Base-by-base conservation (phyloP, 2,888 invertebrate genomes). In the Thalpophila matura region DNA sequence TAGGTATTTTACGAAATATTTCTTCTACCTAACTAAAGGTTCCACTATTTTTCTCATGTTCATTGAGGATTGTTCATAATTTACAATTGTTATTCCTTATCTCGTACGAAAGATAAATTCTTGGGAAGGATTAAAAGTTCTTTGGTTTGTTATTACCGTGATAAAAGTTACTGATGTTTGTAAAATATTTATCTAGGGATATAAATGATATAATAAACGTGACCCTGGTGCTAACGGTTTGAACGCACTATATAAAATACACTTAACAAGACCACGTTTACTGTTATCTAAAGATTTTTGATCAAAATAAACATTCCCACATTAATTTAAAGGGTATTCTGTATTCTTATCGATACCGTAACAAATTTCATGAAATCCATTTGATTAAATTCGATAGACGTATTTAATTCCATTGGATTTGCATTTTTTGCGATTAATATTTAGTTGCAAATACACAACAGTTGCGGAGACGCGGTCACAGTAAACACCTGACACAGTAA, bases 401-500 rank as follows among this genome's bases (percentile, higher is more conserved):
- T 35, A 49, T 49, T 16, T 22, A 59, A 54, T 73, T 57, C 24
- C 46, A 27, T 58, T 61, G 26, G 57, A 35, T 56, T 45, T 38
- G 37, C 18, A 51, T 65, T 16, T 53, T 60, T 59, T 42, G 20
- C 2, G 6, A 59, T 42, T 56, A 40, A 33, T 67, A 51, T 66
- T 73, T 56, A 53, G 29, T 49, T 26, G 45, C 10, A n/a, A 40
- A 49, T 47, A 37, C 53, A 33, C 42, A 22, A 49, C 18, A 47
- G 37, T 62, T 55, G 37, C 35, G 45, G 54, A 64, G 67, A 56
- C 51, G 45, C 51, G 54, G 35, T 31, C 62, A 33, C 70, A 45
- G 55, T 58, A 61, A 57, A 66, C 75, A 65, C 43, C 54, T 55
- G 59, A 74, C 60, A 40, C 37, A 78, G 68, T 66, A 61, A 75